phyloP scores from a whole-genome alignment of 1,140 invertebrate species.

The Danaus melanippus region DNA sequence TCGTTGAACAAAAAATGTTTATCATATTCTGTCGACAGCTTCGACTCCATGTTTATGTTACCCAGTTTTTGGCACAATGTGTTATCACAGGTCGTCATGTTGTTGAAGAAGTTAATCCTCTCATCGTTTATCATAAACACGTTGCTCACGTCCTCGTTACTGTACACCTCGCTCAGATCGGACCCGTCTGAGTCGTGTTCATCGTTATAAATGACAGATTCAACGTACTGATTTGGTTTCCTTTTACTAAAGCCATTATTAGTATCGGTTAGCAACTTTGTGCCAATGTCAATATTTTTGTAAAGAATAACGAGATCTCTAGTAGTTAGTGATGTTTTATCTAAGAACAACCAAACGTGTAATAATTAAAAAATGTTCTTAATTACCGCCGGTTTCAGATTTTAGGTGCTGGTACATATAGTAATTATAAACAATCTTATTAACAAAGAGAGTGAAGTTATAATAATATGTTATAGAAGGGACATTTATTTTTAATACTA shows the following conservation, averaged over 20 bases:
- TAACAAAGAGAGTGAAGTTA: too few relatives aligned
- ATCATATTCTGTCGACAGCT: slow-evolving; percentile 27
- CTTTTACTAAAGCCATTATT: slow-evolving; percentile 18
- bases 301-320: slow-evolving; percentile 53
- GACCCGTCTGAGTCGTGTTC: slow-evolving; percentile 47
- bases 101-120: slow-evolving; percentile 41
- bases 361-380: too few relatives aligned
- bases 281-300: slow-evolving; percentile 50
- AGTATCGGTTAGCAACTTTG: slow-evolving; percentile 27
- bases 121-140: slow-evolving; percentile 46
- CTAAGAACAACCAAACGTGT: slow-evolving; percentile 1
- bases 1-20: slow-evolving; percentile 41
- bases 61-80: slow-evolving; percentile 52
- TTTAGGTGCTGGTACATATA: too few relatives aligned
- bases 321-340: slow-evolving; percentile 23
- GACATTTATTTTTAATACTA: background rate
- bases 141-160: slow-evolving; percentile 43
- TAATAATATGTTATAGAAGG: too few relatives aligned
- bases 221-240: slow-evolving; percentile 50
- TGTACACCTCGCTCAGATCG: slow-evolving; percentile 45
- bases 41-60: slow-evolving; percentile 38
- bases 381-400: too few relatives aligned
- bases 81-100: slow-evolving; percentile 31
- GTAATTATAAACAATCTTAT: too few relatives aligned
- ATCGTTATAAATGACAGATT: slow-evolving; percentile 50